A percentile compares a stretch with the other conserved stretches of the same genome.
These are phyloP conservation scores for Pheosia gnoma DNA, from an alignment of 2,888 invertebrate genomes.

Conservation along the genomic window DNA sequence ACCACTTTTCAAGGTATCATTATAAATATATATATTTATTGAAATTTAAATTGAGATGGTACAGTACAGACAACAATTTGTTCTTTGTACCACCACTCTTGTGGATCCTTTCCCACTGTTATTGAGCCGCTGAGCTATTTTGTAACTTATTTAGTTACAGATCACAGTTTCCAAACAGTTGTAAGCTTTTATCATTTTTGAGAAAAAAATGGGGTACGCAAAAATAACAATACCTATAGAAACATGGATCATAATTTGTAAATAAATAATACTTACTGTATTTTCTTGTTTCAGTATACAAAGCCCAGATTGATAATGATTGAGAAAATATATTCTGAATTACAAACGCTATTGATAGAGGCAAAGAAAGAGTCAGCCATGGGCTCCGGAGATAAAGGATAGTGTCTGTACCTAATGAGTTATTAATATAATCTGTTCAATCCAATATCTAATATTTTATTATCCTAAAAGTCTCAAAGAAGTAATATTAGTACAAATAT, in stretches of 20 bases:
- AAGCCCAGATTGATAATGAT: conserved; percentile 71
- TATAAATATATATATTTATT: not conserved
- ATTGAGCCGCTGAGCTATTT: too few species aligned
- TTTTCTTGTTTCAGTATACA: conserved; percentile 60
- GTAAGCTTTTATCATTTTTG: too few species aligned
- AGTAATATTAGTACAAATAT: too few species aligned
- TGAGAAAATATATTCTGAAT: conserved; percentile 68
- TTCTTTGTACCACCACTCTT: too few species aligned
- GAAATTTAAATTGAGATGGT: too few species aligned
- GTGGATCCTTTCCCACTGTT: too few species aligned
- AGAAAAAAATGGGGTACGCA: too few species aligned
- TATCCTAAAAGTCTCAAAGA: not conserved
- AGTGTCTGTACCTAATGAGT: not conserved
- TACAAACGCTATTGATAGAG: conserved; percentile 59
- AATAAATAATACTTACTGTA: not conserved
- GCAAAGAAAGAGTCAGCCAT: conserved; percentile 38
- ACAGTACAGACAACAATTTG: too few species aligned
- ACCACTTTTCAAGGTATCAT: conserved; percentile 71
- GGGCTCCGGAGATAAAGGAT: conserved; percentile 49
- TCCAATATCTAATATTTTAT: not conserved
- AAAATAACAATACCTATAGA: too few species aligned
- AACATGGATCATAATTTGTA: too few species aligned
- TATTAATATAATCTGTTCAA: not conserved
- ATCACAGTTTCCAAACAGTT: too few species aligned
- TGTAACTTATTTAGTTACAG: too few species aligned